Base-by-base conservation (phyloP, 1,140 invertebrate species). In the Eufriesea mexicana region DNA sequence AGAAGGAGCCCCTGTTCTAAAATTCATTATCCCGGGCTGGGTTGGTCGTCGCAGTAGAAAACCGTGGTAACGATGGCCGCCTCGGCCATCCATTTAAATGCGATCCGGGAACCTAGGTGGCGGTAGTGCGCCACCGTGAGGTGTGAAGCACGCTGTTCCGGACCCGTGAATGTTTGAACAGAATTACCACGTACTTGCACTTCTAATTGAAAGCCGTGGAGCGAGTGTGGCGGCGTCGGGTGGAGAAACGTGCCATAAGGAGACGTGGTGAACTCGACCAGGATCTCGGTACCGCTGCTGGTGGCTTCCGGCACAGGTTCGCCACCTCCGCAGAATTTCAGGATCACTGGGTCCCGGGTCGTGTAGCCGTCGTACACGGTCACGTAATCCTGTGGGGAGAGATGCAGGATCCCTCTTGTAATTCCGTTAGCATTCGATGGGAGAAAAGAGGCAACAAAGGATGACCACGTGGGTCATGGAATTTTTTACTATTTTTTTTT, bases 281-380 rank as follows among this genome's bases (percentile, higher is more conserved):
- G 94, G 80, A 98, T 95, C 92, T 98, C 97, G 59, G 97, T 96
- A 0, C 97, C 97, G 90, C 97, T 98, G 75, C 97, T 98, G 79
- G 97, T 96, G 23, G 97, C 96, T 89, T 97, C 96, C 1, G 98
- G 97, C 49, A 98, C 96, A 1, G 97, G 95, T 88, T 97, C 96
- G 57, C 97, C 98, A n/a, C 96, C 96, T 4, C 98, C 98, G 91
- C 98, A 99, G 92, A 98, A 98, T 93, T 97, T 98, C 83, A 98
- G 94, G 84, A 98, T 96, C 79, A 98, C 96, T 9, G 98, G 97
- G 93, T 98, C 97, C 86, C 97, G 95, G 10, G 97, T 98, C 74
- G 97, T 98, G 89, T 98, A 98, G 57, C 98, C 97, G 91, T 98
- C 98, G 94, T 98, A 98, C 54, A 98, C 96, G 9, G 97, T 98